Conservation (phyloP, 1,140 invertebrate genomes). For the Chironomus tepperi region DNA sequence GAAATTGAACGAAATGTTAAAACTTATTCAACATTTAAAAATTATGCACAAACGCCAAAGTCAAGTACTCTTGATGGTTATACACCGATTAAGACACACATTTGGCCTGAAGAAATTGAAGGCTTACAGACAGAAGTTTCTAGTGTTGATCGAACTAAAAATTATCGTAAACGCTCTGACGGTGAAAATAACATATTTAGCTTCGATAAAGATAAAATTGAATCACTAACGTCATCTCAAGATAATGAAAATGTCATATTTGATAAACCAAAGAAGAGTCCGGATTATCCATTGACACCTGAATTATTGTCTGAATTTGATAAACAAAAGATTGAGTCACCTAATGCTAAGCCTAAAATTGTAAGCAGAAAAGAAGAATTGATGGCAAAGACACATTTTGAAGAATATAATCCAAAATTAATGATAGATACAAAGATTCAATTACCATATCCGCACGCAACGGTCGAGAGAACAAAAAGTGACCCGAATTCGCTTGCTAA, state of each 20-base stretch:
- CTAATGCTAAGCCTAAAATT: slow-evolving; percentile 38
- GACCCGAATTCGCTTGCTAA: slow-evolving; percentile 68
- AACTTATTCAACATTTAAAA: slow-evolving; percentile 37
- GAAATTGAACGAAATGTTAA: slow-evolving; percentile 53
- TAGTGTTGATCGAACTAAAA: slow-evolving; percentile 25
- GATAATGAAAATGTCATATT: slow-evolving; percentile 42
- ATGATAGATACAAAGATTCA: slow-evolving; percentile 41
- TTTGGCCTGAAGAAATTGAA: slow-evolving; percentile 48
- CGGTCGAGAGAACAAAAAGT: slow-evolving; percentile 73
- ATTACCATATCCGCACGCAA: slow-evolving; percentile 48
- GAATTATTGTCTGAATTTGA: slow-evolving; percentile 52
- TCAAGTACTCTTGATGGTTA: slow-evolving; percentile 27
- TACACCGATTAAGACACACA: slow-evolving; percentile 40
- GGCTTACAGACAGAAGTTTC: slow-evolving; percentile 45
- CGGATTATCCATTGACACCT: slow-evolving; percentile 39
- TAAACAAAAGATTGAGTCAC: slow-evolving; percentile 42
- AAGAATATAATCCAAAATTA: slow-evolving; percentile 51
- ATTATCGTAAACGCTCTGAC: slow-evolving; percentile 41
- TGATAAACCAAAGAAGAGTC: slow-evolving; percentile 36
- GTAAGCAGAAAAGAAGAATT: slow-evolving; percentile 50
- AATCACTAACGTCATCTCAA: slow-evolving; percentile 50
- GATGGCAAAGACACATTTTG: slow-evolving; percentile 53
- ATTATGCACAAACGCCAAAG: slow-evolving; percentile 26
- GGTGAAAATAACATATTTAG: slow-evolving; percentile 53
- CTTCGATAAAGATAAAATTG: slow-evolving; percentile 59